Evolutionary conservation across 2,888 invertebrate species (phyloP).

Genomic region (Peribatodes rhomboidaria): DNA sequence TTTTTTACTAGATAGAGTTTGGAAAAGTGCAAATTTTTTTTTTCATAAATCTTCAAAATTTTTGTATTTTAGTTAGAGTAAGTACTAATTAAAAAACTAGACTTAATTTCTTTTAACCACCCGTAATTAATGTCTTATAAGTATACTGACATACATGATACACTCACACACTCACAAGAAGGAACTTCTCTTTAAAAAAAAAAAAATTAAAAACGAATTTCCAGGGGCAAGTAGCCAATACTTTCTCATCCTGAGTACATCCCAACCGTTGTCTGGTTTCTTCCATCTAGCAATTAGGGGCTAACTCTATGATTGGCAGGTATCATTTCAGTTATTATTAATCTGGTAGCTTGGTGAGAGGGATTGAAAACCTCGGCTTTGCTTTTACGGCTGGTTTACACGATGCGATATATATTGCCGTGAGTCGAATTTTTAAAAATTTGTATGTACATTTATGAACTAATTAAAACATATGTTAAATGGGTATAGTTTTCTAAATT

Average conservation of each 20-base stretch:
- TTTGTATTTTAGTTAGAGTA: no score
- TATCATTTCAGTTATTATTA: conserved; percentile 39
- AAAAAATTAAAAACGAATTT: background rate
- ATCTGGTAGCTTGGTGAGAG: conserved; percentile 12
- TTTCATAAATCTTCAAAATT: background rate
- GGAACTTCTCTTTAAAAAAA: no score
- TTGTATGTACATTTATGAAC: no score
- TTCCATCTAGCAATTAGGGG: conserved; percentile 32
- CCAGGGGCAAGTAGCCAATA: background rate
- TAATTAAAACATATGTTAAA: no score
- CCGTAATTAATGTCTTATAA: no score
- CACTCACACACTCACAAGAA: no score
- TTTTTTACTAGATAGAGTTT: background rate
- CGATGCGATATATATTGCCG: conserved; percentile 1
- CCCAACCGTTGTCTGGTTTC: conserved; percentile 25
- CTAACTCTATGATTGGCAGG: conserved; percentile 41
- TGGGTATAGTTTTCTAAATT: no score
- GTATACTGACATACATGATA: no score
- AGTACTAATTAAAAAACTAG: no score
- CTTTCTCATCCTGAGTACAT: conserved; percentile 24
- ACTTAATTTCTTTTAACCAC: no score
- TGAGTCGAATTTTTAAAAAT: no score
- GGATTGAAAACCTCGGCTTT: background rate
- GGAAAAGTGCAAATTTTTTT: background rate
- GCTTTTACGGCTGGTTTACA: background rate